Percentiles rank a stretch among this genome's conserved stretches.
These are phyloP conservation scores for Tauraco hartlaubi DNA, from an alignment of 2,797 vertebrate species.

Conservation along the genomic window DNA sequence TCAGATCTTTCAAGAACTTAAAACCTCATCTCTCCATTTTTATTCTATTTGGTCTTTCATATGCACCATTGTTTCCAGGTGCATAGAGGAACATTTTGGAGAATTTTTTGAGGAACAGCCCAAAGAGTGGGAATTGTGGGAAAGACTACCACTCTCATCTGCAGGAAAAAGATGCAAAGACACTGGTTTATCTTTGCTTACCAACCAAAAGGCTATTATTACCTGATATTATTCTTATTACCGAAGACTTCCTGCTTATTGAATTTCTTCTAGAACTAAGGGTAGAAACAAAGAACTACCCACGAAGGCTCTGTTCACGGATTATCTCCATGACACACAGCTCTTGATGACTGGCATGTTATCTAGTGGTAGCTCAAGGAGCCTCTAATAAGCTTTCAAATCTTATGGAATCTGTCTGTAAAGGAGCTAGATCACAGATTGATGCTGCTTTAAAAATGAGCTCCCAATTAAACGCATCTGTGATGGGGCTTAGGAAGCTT, in stretches of 20 bases:
- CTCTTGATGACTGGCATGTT: not conserved
- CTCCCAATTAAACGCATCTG: not conserved
- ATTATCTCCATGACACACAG: not conserved
- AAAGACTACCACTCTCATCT: not conserved
- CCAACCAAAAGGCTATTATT: not conserved
- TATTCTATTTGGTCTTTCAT: not conserved
- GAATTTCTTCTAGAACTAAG: not conserved
- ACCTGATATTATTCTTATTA: not conserved
- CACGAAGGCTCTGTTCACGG: not conserved
- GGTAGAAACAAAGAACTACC: not conserved
- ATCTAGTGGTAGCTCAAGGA: not conserved
- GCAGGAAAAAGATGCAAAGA: not conserved
- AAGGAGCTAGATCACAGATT: not conserved
- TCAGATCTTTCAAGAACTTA: not conserved
- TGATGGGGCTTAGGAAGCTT: not conserved
- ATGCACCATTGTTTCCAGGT: not conserved
- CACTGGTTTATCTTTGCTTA: not conserved
- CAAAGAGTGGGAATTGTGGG: not conserved
- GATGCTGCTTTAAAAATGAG: slow-evolving; percentile 6
- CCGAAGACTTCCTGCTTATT: not conserved
- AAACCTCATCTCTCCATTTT: not conserved
- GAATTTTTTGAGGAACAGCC: not conserved
- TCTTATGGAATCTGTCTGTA: not conserved
- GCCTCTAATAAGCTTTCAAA: not conserved
- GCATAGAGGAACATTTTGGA: not conserved